Evolutionary conservation across 1,140 invertebrate species (phyloP).

Genomic region (Lordiphosa mommai): DNA sequence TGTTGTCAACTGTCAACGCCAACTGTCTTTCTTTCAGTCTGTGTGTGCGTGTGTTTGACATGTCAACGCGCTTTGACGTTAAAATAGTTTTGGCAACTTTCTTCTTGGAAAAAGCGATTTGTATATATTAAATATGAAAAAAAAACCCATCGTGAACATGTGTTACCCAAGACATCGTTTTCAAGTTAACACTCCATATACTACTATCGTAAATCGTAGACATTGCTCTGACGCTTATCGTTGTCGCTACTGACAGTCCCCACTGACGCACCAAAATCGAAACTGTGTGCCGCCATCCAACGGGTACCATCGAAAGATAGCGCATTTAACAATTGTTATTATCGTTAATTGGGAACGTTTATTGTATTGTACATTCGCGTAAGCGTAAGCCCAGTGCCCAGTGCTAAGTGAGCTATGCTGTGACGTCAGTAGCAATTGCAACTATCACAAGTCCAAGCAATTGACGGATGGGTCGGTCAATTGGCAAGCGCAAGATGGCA

Average conservation of each 20-base stretch:
- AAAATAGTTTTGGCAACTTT: conserved; percentile 57
- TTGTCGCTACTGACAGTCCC: conserved; percentile 7
- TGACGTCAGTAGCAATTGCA: conserved; percentile 63
- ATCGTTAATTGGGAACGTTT: conserved; percentile 57
- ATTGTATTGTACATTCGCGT: conserved; percentile 1
- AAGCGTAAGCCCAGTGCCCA: not conserved
- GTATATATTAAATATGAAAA: conserved; percentile 33
- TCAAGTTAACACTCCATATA: conserved; percentile 9
- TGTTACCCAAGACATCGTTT: conserved; percentile 10
- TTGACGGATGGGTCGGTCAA: conserved; percentile 47
- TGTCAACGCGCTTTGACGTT: conserved; percentile 35
- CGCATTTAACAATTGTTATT: conserved; percentile 62
- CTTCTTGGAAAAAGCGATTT: conserved; percentile 44
- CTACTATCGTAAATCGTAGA: conserved; percentile 49
- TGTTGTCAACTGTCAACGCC: conserved; percentile 59
- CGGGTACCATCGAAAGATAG: conserved; percentile 34
- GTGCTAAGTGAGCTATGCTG: conserved; percentile 40
- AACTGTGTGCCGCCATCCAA: too few species aligned
- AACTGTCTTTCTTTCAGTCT: conserved; percentile 37
- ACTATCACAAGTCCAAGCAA: conserved; percentile 41
- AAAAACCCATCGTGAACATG: conserved; percentile 15
- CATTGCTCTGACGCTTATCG: conserved; percentile 39
- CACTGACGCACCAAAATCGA: conserved; percentile 58
- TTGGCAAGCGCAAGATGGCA: conserved; percentile 31
- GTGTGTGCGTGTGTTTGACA: conserved; percentile 16